Conservation (phyloP, 2,797 vertebrate genomes). For the Poecilia picta region DNA sequence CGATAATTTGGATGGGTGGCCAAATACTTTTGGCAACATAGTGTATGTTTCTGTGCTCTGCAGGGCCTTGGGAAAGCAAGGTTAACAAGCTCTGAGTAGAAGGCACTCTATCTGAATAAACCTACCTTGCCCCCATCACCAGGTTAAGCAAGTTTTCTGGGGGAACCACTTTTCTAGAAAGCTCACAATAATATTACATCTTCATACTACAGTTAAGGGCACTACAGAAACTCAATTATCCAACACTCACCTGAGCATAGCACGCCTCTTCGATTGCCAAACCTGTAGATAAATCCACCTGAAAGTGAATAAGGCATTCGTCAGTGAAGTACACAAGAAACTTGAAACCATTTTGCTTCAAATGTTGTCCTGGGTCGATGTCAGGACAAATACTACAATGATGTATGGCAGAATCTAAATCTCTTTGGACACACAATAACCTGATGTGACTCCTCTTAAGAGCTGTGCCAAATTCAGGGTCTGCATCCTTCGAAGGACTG, state of each 20-base stretch:
- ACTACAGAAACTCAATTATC: neutral
- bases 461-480: no score
- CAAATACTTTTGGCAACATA: no score
- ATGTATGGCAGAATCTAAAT: neutral
- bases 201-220: neutral
- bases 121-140: no score
- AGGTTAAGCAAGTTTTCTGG: no score
- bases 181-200: neutral
- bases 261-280: conserved; percentile 98
- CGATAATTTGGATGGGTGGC: no score
- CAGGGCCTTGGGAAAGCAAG: no score
- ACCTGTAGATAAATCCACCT: conserved; percentile 96
- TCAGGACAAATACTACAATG: neutral
- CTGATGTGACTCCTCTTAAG: neutral
- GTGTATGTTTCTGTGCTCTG: no score
- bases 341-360: neutral
- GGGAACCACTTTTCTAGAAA: neutral
- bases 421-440: neutral
- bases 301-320: conserved; percentile 38
- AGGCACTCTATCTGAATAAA: no score
- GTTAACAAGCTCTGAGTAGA: no score
- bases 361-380: neutral
- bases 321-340: conserved; percentile 3
- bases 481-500: no score
- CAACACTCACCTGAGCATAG: conserved; percentile 89